Conservation (phyloP, 2,797 vertebrate genomes). For the Botia almorhae region DNA sequence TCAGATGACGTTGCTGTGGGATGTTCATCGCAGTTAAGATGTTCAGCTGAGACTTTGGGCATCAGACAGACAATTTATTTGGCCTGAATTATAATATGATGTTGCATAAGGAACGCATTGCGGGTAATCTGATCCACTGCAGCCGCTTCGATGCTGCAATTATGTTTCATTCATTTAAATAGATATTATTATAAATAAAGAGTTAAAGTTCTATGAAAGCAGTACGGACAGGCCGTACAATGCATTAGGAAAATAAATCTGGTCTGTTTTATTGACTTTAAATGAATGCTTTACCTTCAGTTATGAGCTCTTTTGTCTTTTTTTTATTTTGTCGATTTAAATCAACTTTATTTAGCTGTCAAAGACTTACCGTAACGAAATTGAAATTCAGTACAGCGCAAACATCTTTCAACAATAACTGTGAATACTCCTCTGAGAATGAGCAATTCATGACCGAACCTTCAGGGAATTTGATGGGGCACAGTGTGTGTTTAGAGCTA, state of each 20-base stretch:
- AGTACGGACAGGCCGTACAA: neutral
- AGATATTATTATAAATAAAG: conserved; percentile 10
- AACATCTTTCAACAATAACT: neutral
- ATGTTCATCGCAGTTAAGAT: conserved; percentile 52
- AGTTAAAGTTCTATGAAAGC: neutral
- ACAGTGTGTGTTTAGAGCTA: conserved; percentile 47
- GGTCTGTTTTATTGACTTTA: too few species aligned
- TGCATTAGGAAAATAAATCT: too few species aligned
- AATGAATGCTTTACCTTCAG: too few species aligned
- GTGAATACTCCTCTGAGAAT: conserved; percentile 47
- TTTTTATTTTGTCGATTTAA: conserved; percentile 9
- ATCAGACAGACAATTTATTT: conserved; percentile 27
- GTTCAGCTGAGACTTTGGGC: conserved; percentile 30
- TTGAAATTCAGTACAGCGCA: neutral
- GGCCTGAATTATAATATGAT: conserved; percentile 50
- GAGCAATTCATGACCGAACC: conserved; percentile 51
- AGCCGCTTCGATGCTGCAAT: conserved; percentile 49
- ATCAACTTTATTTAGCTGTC: neutral
- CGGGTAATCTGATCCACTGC: conserved; percentile 57
- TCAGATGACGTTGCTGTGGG: conserved; percentile 44
- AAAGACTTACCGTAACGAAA: neutral
- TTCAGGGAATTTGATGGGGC: conserved; percentile 24
- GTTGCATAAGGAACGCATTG: conserved; percentile 61
- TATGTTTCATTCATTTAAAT: neutral
- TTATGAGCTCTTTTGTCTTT: neutral